These are phyloP conservation scores for Hirtodrosophila cameraria DNA, from an alignment of 2,888 invertebrate species.

Conservation along the genomic window DNA sequence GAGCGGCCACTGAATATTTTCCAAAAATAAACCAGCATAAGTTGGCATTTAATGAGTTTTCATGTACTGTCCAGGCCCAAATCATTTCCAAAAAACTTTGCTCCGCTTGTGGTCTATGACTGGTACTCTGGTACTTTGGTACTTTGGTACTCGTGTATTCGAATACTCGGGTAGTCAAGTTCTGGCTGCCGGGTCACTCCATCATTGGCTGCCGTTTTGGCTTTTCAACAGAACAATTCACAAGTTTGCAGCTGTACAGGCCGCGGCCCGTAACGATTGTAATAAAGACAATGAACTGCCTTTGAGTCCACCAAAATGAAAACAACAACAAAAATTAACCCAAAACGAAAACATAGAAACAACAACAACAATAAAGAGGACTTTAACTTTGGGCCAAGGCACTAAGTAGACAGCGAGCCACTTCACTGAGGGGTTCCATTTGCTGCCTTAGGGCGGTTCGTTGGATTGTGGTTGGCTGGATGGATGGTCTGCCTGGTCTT, in stretches of 20 bases:
- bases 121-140: not conserved
- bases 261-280: constrained; percentile 55
- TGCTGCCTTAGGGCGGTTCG: constrained; percentile 24
- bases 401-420: constrained; percentile 54
- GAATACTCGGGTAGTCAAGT: not conserved
- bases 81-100: constrained; percentile 19
- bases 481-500: constrained; percentile 22
- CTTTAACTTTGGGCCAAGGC: constrained; percentile 37
- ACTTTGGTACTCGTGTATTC: not conserved
- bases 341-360: constrained; percentile 19
- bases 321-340: constrained; percentile 12
- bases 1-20: constrained; percentile 13
- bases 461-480: constrained; percentile 14
- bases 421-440: constrained; percentile 38
- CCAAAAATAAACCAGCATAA: constrained; percentile 41
- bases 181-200: constrained; percentile 41
- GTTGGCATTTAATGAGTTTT: constrained; percentile 65
- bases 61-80: constrained; percentile 36
- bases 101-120: constrained; percentile 7
- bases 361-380: constrained; percentile 11
- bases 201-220: constrained; percentile 60
- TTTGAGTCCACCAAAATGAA: constrained; percentile 27
- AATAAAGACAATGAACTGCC: constrained; percentile 71
- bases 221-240: constrained; percentile 68
- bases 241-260: constrained; percentile 62